Evolutionary conservation across 2,888 invertebrate genomes (phyloP), one percentile per base, ranked within the genome.

Genomic region (Hydraecia micacea): DNA sequence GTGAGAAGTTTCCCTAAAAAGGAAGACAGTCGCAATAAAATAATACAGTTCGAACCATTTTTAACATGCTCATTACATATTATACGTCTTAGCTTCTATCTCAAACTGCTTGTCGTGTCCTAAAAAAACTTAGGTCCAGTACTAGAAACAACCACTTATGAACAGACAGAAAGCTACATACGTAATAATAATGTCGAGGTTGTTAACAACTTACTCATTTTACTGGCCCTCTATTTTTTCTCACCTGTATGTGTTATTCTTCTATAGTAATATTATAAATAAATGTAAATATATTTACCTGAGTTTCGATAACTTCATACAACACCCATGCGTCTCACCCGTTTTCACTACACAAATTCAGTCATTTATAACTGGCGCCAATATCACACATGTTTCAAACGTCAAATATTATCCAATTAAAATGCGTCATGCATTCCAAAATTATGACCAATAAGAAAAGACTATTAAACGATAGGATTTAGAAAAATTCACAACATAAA

Each of bases 341-440:
- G 13, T 21, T 21, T 75, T 46, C n/a, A 49, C 13, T 21, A 21
- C 13, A 52, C 32, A 81, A 81, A 63, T 46, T 73, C 42, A 36
- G 36, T 18, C 18, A n/a, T 74, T 84, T 15, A 69, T 70, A 84
- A 58, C 15, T 75, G 60, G 84, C 84, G 84, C 84, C 69, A 74
- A 58, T 36, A n/a, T 69, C 63, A 86, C 79, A 78, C 49, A 78
- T 84, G 86, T 83, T 85, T 74, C 60, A 49, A 63, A 83, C 49
- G 79, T 84, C 83, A 84, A 78, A 46, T 21, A 52, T 2, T 25
- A 71, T 49, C 83, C 83, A 83, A 83, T 83, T 28, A 65, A 21
- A 77, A 65, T 46, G 52, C 32, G 52, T 83, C 67, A 62, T 63
- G 28, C 5, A 21, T 63, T 71, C 15, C 6, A n/a, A 55, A 36